These are phyloP conservation scores for Baccha elongata DNA, from an alignment of 2,888 invertebrate genomes.

Conservation along the genomic window DNA sequence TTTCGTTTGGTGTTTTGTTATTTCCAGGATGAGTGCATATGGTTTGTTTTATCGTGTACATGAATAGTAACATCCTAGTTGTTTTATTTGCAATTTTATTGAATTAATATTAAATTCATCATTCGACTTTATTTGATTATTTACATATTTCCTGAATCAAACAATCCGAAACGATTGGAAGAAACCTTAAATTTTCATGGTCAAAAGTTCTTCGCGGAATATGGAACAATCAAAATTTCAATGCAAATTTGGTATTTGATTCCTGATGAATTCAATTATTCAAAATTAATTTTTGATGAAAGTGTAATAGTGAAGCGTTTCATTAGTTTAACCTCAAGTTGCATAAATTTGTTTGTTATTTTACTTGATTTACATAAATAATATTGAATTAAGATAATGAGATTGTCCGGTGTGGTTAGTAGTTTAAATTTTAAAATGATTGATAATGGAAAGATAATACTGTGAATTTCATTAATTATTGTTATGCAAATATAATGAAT, in stretches of 20 bases:
- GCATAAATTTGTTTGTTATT: background rate
- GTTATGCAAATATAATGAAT: constrained; percentile 5
- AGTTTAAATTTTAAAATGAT: background rate
- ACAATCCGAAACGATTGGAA: no score
- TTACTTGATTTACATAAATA: background rate
- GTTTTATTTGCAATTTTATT: background rate
- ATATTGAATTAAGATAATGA: background rate
- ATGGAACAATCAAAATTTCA: background rate
- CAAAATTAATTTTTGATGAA: background rate
- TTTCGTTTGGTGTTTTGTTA: constrained; percentile 16
- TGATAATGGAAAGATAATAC: background rate
- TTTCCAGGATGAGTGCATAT: background rate
- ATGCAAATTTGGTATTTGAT: background rate
- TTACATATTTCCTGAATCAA: background rate
- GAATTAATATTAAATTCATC: background rate
- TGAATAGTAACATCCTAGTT: no score
- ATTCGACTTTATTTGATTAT: background rate
- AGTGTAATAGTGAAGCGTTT: background rate
- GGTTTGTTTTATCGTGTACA: no score
- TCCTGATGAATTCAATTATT: background rate
- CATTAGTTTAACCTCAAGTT: background rate
- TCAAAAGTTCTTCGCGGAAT: no score
- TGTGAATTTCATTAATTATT: constrained; percentile 4
- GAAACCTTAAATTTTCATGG: no score
- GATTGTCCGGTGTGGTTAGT: background rate